Evolutionary conservation across 1,140 invertebrate species (phyloP), one percentile per base, ranked within the genome.

Genomic region (Chymomyza costata): DNA sequence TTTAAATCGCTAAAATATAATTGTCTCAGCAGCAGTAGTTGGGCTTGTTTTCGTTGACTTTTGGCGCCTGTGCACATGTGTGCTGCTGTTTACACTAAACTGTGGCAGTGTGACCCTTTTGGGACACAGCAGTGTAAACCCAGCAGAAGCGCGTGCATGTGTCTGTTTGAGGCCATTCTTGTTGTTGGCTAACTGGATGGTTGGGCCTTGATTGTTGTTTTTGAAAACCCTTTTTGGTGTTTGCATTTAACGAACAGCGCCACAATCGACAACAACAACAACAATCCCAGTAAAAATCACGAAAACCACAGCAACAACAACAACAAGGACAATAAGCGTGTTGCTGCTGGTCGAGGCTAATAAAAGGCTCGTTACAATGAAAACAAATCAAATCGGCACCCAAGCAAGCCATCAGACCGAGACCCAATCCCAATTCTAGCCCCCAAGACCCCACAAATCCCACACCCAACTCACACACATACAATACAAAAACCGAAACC

Each of bases 291-390:
- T 14, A 38, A 38, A 7, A 16, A 14, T 14, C 8, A 38, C 35
- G 3, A 38, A 7, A 38, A 38, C 30, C 47, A 58, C 39, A 56
- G 39, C 68, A 64, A 57, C 43, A 64, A 45, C 47, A 80, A 60
- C 73, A 80, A 80, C 66, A 71, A 60, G 60, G 71, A 67, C 71
- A 78, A 80, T 78, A 78, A 56, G 52, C 58, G 48, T 52, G 57
- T 45, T 49, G 58, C 46, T 53, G 45, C 41, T n/a, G n/a, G n/a
- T n/a, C 55, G 64, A 31, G 73, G 71, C 71, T 78, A 78, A 78
- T 78, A 78, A 78, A 78, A 78, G 71, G 71, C 71, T 78, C 52
- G 71, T 78, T 78, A 78, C 71, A 80, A 78, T 71, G 73, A 78
- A 78, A 78, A 78, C 71, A 78, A 78, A 78, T 78, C 71, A 78